Evolutionary conservation across 2,797 vertebrate species (phyloP).

Genomic region (Chelon labrosus): DNA sequence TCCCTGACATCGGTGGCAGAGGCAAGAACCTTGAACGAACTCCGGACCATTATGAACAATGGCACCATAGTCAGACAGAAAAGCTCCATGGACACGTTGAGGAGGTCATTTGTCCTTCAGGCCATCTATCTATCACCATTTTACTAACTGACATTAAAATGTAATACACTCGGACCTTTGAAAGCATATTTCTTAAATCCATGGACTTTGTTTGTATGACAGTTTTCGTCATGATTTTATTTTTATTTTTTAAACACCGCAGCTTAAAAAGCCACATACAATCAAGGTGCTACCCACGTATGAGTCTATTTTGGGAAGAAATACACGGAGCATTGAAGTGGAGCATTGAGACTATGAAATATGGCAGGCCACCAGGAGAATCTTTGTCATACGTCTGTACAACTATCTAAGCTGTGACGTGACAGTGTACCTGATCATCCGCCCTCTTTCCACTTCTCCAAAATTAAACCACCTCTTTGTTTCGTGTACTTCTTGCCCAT

Average conservation of each 20-base stretch:
- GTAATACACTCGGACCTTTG: background rate
- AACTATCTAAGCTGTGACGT: slow-evolving; percentile 10
- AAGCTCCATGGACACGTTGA: too few species aligned
- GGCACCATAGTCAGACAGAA: too few species aligned
- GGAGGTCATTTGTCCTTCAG: too few species aligned
- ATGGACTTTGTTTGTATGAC: background rate
- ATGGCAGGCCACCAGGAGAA: background rate
- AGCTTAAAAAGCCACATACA: background rate
- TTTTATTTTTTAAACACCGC: background rate
- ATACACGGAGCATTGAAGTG: background rate
- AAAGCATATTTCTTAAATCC: background rate
- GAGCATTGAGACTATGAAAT: slow-evolving; percentile 16
- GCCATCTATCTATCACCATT: background rate
- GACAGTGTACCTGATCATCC: background rate
- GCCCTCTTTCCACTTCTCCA: background rate
- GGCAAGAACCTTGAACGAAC: too few species aligned
- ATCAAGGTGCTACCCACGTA: slow-evolving; percentile 7
- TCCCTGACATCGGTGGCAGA: too few species aligned
- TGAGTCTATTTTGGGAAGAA: slow-evolving; percentile 28
- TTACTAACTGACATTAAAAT: background rate
- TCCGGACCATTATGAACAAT: too few species aligned
- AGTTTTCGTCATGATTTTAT: background rate
- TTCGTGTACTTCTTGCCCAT: background rate
- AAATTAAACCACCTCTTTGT: slow-evolving; percentile 1
- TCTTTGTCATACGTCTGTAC: slow-evolving; percentile 15